Conservation (phyloP, 1,140 invertebrate genomes). For the Cataglyphis hispanica region DNA sequence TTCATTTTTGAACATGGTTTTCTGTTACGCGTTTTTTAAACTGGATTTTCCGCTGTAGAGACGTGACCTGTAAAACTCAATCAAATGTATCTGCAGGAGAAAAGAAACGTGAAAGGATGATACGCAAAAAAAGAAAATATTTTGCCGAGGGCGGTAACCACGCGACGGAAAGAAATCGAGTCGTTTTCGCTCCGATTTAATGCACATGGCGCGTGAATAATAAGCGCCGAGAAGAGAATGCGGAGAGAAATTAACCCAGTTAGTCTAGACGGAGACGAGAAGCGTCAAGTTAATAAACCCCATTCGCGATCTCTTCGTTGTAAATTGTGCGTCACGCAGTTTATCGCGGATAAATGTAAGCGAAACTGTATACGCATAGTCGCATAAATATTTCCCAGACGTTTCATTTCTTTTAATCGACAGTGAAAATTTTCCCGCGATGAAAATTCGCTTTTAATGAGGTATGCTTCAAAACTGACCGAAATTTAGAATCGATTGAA, state of each 20-base stretch:
- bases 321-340: conserved; percentile 36
- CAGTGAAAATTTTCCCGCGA: background rate
- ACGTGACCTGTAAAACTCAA: conserved; percentile 4
- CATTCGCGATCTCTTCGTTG: conserved; percentile 35
- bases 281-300: conserved; percentile 48
- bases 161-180: background rate
- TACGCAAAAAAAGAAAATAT: conserved; percentile 39
- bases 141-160: background rate
- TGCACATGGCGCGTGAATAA: conserved; percentile 25
- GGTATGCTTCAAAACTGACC: background rate
- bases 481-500: background rate
- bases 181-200: conserved; percentile 30
- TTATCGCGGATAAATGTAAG: conserved; percentile 34
- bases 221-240: conserved; percentile 17
- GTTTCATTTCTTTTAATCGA: background rate
- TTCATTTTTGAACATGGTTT: conserved; percentile 31
- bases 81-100: background rate
- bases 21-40: conserved; percentile 46
- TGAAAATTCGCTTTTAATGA: conserved; percentile 16
- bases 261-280: conserved; percentile 20
- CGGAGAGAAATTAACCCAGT: conserved; percentile 40
- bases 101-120: conserved; percentile 13
- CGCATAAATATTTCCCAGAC: background rate
- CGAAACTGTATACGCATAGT: conserved; percentile 6
- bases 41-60: conserved; percentile 16